Base-by-base conservation (phyloP, 2,888 invertebrate genomes). In the Acanthoscelides obtectus region DNA sequence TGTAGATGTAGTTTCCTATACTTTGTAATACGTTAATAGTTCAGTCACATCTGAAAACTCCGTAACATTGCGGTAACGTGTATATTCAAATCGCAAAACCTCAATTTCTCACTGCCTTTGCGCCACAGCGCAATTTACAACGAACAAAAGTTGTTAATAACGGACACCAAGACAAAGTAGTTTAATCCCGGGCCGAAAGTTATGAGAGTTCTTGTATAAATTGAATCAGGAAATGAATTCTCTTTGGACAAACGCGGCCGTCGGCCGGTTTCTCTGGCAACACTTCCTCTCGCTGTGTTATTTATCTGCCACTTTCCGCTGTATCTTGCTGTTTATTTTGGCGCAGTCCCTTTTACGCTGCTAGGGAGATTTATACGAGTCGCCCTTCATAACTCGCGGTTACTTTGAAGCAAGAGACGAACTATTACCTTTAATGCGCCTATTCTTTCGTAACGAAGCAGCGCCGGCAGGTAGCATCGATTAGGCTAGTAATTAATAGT, bases 211-310 rank as follows among this genome's bases (percentile, higher is more conserved):
- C 84, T 84, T 82, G 81, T 81, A 82, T 81, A 84, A 84, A 83
- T 84, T 83, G 83, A 83, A 83, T 83, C 83, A 83, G 83, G 83
- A 83, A 84, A 84, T 83, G 83, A 83, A 82, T 83, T 83, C 82
- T 80, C 82, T 22, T 82, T 81, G 82, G 79, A 82, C 82, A 80
- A 80, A 79, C 80, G 81, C 80, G 79, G 79, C 80, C 79, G n/a
- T 79, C 78, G 78, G 45, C 12, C 12, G 45, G n/a, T n/a, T n/a
- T n/a, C n/a, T 17, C 12, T 17, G 45, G 45, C 45, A 1, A 45
- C 45, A 45, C 12, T 45, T 45, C 81, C 81, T 81, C 77, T 77
- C 78, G 81, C 82, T 82, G 83, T 83, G 67, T 83, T 83, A 83
- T 84, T 83, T 84, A 84, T 83, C 81, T 81, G 80, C 76, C 80